Evolutionary conservation across 2,797 vertebrate species (phyloP).

Genomic region (Chanos chanos): DNA sequence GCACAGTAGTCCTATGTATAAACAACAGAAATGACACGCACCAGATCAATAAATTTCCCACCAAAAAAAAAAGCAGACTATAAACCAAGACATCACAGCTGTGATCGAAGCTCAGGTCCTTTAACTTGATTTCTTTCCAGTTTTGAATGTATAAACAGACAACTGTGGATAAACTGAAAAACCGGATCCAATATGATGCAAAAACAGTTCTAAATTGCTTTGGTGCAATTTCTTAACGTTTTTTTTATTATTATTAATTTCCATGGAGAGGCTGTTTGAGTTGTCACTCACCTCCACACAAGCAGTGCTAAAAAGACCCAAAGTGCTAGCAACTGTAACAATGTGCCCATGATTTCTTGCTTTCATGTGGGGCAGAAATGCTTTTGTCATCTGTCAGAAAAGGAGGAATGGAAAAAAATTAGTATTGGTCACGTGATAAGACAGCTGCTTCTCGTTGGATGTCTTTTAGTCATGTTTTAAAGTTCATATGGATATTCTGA

Average conservation of each 20-base stretch:
- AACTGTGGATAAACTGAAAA: too few relatives aligned
- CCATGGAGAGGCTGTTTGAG: too few relatives aligned
- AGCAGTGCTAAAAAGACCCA: constrained; percentile 62
- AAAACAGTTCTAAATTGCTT: too few relatives aligned
- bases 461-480: not conserved
- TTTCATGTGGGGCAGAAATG: constrained; percentile 65
- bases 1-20: constrained; percentile 72
- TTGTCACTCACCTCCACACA: constrained; percentile 59
- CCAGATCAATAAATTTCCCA: too few relatives aligned
- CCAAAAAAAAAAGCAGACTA: too few relatives aligned
- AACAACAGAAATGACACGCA: not conserved
- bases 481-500: too few relatives aligned
- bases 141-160: too few relatives aligned
- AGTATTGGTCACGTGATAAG: not conserved
- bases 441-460: not conserved
- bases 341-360: constrained; percentile 56
- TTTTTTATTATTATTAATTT: not conserved
- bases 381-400: constrained; percentile 61
- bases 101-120: too few relatives aligned
- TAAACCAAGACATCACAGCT: too few relatives aligned
- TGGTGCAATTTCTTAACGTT: not conserved
- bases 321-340: constrained; percentile 61
- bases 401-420: too few relatives aligned
- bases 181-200: too few relatives aligned
- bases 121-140: too few relatives aligned